Evolutionary conservation across 2,888 invertebrate species (phyloP).

Genomic region (Corbicula japonica): DNA sequence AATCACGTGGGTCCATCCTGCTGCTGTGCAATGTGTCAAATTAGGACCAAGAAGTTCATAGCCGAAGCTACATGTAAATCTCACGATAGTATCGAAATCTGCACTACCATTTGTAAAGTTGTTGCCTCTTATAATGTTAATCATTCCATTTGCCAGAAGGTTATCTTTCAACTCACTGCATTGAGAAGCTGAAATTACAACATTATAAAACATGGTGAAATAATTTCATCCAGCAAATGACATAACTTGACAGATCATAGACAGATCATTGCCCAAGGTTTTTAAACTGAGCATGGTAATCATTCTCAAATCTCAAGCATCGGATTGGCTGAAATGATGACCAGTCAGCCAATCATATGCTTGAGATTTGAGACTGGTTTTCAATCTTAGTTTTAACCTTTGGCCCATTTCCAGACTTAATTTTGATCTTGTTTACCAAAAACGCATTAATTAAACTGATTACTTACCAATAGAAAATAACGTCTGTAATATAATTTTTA

Average conservation of each 20-base stretch:
- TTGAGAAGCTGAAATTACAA: slow-evolving; percentile 20
- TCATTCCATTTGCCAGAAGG: slow-evolving; percentile 27
- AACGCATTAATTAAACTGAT: no score
- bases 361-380: no score
- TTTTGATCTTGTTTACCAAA: no score
- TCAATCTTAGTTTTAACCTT: no score
- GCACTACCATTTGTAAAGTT: slow-evolving; percentile 3
- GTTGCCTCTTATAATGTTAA: slow-evolving; percentile 27
- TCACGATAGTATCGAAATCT: slow-evolving; percentile 37
- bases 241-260: background rate
- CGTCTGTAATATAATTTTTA: no score
- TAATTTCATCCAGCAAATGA: background rate
- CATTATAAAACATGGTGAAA: background rate
- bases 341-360: no score
- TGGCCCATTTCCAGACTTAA: no score
- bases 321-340: no score
- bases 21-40: slow-evolving; percentile 50
- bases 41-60: slow-evolving; percentile 63
- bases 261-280: no score
- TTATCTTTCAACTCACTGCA: background rate
- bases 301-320: no score
- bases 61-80: slow-evolving; percentile 60
- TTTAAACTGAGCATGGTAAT: no score
- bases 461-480: no score
- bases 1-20: slow-evolving; percentile 59